Evolutionary conservation across 2,113 vertebrate genomes (phyloP), one percentile per base, ranked within the genome.

Genomic region (Ailuropoda melanoleuca): DNA sequence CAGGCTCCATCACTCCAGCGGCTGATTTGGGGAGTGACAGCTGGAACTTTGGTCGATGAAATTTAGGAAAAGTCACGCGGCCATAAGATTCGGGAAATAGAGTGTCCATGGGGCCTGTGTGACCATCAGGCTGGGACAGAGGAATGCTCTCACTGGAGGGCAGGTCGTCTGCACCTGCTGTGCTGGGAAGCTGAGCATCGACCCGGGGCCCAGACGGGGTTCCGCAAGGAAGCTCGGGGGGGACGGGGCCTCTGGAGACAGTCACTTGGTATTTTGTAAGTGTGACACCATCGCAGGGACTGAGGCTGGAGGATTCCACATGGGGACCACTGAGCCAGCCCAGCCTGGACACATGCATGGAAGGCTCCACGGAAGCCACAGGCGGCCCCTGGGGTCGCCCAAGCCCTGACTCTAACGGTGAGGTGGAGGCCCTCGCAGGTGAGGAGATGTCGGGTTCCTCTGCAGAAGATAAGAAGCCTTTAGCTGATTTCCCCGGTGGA

Each of bases 1-100:
- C 0, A 0, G 4, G 0, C 0, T 7, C 15, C 15, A 0, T 2
- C 23, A 84, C 97, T 17, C 83, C 50, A 1, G 19, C 82, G 26
- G 86, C 97, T 1, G 95, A 83, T n/a, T 88, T 95, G 1, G 94
- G 95, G 62, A 92, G 1, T 26, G 94, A 92, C 94, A 98, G 77
- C 11, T 62, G 90, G 70, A 98, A 97, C 34, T 97, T 98, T 5
- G 99, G 98, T 84, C 98, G 97, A n/a, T 98, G 94, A 34, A 99
- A 98, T 90, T 97, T 98, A 56, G 98, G 88, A 70, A 92, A 93
- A 91, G 97, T 97, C 48, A 98, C 19, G 6, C 80, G 97, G 14
- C 43, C 78, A 53, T 81, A 88, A 26, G 68, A 21, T 14, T 24
- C 19, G 17, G 81, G 88, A 24, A 2, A 0, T 8, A 72, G 34